These are phyloP conservation scores for Diacarnus erythraeanus DNA, from an alignment of 37 sponge, comb jelly and placozoan species.

Conservation along the genomic window DNA sequence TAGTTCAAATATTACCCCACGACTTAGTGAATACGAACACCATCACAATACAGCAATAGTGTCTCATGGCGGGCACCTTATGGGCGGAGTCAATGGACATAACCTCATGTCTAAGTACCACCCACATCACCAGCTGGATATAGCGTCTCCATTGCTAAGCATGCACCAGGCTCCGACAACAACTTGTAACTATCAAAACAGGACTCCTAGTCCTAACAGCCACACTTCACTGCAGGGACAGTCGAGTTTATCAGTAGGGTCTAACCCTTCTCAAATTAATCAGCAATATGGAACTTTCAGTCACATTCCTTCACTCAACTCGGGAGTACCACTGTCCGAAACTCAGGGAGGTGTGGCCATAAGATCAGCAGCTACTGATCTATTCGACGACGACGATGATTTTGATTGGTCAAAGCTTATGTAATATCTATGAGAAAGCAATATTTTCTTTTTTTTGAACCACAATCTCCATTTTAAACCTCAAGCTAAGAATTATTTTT, in stretches of 20 bases:
- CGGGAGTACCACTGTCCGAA: slow-evolving; percentile 1
- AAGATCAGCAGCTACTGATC: slow-evolving; percentile 49
- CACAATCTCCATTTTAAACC: not conserved
- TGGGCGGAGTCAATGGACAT: slow-evolving; percentile 1
- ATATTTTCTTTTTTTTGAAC: not conserved
- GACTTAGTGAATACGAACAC: slow-evolving; percentile 31
- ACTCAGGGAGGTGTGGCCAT: slow-evolving; percentile 4
- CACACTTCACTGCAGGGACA: not conserved
- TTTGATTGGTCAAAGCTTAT: slow-evolving; percentile 84
- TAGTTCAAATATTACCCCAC: slow-evolving; percentile 5
- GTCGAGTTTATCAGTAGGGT: not conserved
- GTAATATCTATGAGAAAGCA: slow-evolving; percentile 24
- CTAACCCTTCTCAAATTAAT: not conserved
- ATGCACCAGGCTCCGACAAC: slow-evolving; percentile 8
- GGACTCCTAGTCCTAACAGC: slow-evolving; percentile 22
- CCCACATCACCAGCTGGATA: slow-evolving; percentile 3
- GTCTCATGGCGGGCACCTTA: not conserved
- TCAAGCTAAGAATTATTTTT: no score
- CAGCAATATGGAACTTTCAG: not conserved
- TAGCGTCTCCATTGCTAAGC: not conserved
- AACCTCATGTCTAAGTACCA: not conserved
- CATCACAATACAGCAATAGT: not conserved
- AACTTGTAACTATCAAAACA: not conserved
- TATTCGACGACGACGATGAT: slow-evolving; percentile 70
- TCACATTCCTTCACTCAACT: not conserved